These are phyloP conservation scores for Laspeyria flexula DNA, from an alignment of 2,888 invertebrate genomes.

Conservation along the genomic window DNA sequence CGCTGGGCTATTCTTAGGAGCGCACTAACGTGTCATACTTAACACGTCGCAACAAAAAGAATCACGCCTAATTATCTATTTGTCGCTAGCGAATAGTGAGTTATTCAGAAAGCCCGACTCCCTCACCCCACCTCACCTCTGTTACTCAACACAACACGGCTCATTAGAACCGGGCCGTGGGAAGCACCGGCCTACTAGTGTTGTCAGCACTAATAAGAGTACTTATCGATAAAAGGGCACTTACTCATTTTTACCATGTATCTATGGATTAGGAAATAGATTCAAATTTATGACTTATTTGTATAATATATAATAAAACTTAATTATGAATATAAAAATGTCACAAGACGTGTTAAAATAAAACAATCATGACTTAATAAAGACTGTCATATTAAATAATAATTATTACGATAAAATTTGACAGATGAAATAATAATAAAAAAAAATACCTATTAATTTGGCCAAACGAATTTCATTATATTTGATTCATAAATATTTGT, in stretches of 20 bases:
- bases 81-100: constrained; percentile 61
- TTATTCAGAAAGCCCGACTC: constrained; percentile 60
- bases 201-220: constrained; percentile 25
- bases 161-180: constrained; percentile 83
- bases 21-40: not conserved
- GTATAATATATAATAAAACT: no score
- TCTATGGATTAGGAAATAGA: no score
- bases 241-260: not conserved
- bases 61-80: constrained; percentile 60
- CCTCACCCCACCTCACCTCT: constrained; percentile 55
- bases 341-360: no score
- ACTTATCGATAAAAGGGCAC: constrained; percentile 27
- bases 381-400: no score
- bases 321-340: no score
- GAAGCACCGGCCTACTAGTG: constrained; percentile 69
- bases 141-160: constrained; percentile 80
- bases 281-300: no score
- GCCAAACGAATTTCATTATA: no score
- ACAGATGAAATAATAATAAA: no score
- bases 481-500: no score
- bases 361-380: no score
- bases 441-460: no score
- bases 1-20: not conserved
- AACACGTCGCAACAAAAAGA: constrained; percentile 43
- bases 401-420: no score